phyloP scores from a whole-genome alignment of 2,797 vertebrate species.

The Kryptolebias ocellatus region DNA sequence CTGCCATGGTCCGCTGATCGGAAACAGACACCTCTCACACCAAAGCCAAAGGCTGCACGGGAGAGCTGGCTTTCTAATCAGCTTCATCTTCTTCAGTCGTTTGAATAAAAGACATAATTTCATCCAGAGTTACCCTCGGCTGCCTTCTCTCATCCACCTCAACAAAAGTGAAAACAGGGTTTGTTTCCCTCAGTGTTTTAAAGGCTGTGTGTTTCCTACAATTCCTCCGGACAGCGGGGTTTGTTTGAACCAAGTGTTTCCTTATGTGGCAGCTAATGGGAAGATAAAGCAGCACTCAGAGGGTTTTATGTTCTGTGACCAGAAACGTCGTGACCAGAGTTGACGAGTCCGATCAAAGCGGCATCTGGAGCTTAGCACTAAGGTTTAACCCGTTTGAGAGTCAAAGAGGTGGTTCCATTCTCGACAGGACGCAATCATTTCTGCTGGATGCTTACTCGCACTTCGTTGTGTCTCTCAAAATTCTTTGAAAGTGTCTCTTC shows the following conservation, averaged over 20 bases:
- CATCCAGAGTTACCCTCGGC: background rate
- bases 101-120: background rate
- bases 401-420: constrained; percentile 3
- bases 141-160: background rate
- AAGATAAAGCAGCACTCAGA: constrained; percentile 10
- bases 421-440: background rate
- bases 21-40: constrained; percentile 48
- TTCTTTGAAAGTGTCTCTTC: too few species aligned
- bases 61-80: background rate
- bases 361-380: background rate
- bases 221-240: constrained; percentile 17
- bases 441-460: background rate
- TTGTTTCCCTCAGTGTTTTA: background rate
- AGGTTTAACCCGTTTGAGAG: background rate
- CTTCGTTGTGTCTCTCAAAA: too few species aligned
- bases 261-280: constrained; percentile 7
- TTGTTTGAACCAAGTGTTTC: constrained; percentile 22
- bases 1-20: constrained; percentile 38
- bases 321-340: constrained; percentile 1
- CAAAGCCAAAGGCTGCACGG: constrained; percentile 3
- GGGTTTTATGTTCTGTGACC: constrained; percentile 2
- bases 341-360: background rate
- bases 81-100: background rate
- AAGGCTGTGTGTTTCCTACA: background rate
- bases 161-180: background rate